phyloP scores from a whole-genome alignment of 2,797 vertebrate species.

The Pelochelys cantorii region DNA sequence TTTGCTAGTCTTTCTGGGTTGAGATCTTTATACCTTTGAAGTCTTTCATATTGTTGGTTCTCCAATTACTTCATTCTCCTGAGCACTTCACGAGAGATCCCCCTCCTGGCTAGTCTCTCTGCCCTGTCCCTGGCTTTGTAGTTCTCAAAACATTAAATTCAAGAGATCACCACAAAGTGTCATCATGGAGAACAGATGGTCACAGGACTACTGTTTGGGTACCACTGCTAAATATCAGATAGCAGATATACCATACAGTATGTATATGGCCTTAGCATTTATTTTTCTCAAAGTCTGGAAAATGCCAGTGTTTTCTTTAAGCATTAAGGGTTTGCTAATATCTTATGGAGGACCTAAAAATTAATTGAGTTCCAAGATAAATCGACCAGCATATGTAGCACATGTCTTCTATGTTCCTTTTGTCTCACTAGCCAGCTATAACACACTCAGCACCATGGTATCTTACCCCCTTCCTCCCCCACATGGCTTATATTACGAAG shows the following conservation, averaged over 20 bases:
- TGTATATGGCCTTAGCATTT: not conserved
- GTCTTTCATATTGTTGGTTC: not conserved
- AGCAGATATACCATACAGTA: not conserved
- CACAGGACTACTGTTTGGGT: not conserved
- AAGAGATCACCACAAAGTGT: not conserved
- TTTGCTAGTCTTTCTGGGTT: constrained; percentile 44
- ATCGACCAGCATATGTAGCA: not conserved
- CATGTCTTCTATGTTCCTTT: not conserved
- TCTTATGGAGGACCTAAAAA: not conserved
- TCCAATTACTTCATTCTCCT: not conserved
- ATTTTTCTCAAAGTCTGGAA: not conserved
- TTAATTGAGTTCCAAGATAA: not conserved
- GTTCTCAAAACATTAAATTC: not conserved
- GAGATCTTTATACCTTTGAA: not conserved
- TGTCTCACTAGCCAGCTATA: not conserved
- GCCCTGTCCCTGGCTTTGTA: not conserved
- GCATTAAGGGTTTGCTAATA: not conserved
- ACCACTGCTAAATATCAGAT: fast-evolving
- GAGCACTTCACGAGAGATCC: not conserved
- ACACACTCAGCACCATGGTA: not conserved
- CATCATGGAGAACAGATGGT: fast-evolving
- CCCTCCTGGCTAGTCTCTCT: not conserved
- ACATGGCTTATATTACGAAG: not conserved
- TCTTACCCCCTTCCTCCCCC: not conserved
- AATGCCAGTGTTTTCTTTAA: not conserved